Evolutionary conservation across 2,888 invertebrate genomes (phyloP).

Genomic region (Spilosoma lubricipeda): DNA sequence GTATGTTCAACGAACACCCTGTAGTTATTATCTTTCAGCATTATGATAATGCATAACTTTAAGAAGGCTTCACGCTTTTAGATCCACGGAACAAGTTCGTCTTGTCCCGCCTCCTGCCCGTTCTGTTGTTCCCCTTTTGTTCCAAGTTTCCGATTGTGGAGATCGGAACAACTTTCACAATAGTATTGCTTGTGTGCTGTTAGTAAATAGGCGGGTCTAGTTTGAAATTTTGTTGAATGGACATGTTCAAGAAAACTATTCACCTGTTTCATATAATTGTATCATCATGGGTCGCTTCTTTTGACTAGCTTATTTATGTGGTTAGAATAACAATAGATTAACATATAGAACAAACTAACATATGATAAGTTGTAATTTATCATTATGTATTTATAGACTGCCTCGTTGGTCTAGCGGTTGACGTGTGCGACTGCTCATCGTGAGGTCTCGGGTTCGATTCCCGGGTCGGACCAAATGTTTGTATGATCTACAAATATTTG

Average conservation of each 20-base stretch:
- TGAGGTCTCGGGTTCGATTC: too few relatives aligned
- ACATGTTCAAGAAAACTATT: neutral
- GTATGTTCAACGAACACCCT: conserved; percentile 33
- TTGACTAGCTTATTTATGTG: neutral
- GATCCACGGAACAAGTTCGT: conserved; percentile 56
- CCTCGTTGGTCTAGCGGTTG: too few relatives aligned
- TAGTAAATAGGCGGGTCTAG: conserved; percentile 43
- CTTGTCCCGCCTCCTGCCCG: conserved; percentile 42
- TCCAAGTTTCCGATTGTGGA: conserved; percentile 60
- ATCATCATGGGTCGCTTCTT: neutral
- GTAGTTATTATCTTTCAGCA: conserved; percentile 54
- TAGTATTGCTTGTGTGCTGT: conserved; percentile 43
- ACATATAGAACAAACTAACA: too few relatives aligned
- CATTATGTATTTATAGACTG: too few relatives aligned
- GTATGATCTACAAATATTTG: too few relatives aligned
- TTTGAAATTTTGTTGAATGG: conserved; percentile 29
- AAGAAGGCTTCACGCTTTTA: conserved; percentile 64
- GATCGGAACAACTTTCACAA: conserved; percentile 46
- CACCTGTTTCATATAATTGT: neutral
- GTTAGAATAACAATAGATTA: neutral
- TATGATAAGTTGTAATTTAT: too few relatives aligned
- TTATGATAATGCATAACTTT: conserved; percentile 70
- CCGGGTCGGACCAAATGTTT: too few relatives aligned
- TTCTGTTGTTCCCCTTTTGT: conserved; percentile 60
- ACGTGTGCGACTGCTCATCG: too few relatives aligned